Percentiles rank a stretch among this genome's conserved stretches.
phyloP scores from a whole-genome alignment of 2,888 invertebrate species.

The Polyommatus icarus region DNA sequence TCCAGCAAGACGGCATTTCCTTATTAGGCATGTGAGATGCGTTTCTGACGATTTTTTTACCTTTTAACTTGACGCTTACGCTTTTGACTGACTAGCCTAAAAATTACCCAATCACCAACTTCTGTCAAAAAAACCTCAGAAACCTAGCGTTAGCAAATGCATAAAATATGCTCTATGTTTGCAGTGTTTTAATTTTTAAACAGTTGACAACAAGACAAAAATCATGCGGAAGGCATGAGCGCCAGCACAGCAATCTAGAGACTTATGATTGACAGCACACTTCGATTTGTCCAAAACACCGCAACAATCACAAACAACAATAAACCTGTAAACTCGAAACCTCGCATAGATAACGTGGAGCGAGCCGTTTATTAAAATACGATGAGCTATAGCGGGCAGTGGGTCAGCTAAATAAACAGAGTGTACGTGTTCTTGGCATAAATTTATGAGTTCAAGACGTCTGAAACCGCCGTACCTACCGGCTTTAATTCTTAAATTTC shows the following conservation, averaged over 20 bases:
- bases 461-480: neutral
- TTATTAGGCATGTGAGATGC: neutral
- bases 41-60: neutral
- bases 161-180: too few species aligned
- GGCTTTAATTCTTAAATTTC: neutral
- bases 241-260: neutral
- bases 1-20: neutral
- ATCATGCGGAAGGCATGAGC: too few species aligned
- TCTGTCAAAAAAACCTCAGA: too few species aligned
- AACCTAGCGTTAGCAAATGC: too few species aligned
- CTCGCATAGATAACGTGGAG: neutral
- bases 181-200: too few species aligned
- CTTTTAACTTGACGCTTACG: too few species aligned
- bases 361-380: constrained; percentile 8
- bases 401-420: constrained; percentile 22
- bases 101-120: too few species aligned
- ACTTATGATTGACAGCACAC: neutral
- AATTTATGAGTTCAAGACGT: constrained; percentile 24
- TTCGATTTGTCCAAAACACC: neutral
- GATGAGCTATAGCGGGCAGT: constrained; percentile 15
- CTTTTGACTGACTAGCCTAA: too few species aligned
- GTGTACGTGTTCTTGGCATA: constrained; percentile 12
- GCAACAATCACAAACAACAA: neutral
- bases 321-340: neutral
- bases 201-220: too few species aligned